Base-by-base conservation (phyloP, 2,113 vertebrate genomes). In the Charina bottae region DNA sequence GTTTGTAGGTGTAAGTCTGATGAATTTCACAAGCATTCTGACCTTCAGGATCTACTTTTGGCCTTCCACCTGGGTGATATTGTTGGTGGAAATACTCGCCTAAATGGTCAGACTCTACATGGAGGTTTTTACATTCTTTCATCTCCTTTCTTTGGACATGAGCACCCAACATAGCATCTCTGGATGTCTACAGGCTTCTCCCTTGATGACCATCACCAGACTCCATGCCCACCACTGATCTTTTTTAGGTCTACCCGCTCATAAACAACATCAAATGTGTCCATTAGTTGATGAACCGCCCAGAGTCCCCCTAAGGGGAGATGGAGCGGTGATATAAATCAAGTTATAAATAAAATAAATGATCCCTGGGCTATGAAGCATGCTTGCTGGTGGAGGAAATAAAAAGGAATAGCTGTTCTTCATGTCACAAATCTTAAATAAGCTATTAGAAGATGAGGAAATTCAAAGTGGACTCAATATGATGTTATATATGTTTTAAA, bases 401-500 rank as follows among this genome's bases (percentile, higher is more conserved):
- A 1, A 78, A 8, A 46, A 90, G 83, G 64, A 64, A 24, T n/a
- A 85, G 13, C 28, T 90, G 83, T 89, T 90, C n/a, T 88, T 26
- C 37, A 58, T 10, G 60, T 0, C 0, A 1, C 0, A 15, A 7
- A 0, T 90, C 56, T 68, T 58, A 85, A 89, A 64, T 24, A 53
- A 93, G 53, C 68, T 86, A 15, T 59, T 0, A 10, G 88, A 93
- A 87, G 7, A 87, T 92, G 4, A 13, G 13, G 87, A 60, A 88
- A 91, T 94, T 62, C 78, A 46, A 42, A 78, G 87, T 28, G 10
- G 3, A 15, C 3, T 17, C 21, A 83, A 90, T 78, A 17, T 89
- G 87, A 13, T 83, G 91, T 9, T 23, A 28, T 0, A 60, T 64
- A 24, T 37, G 42, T 53, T 86, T 56, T 64, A 46, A 37, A 19